These are phyloP conservation scores for Clarias gariepinus DNA, from an alignment of 2,113 vertebrate genomes.

Conservation along the genomic window DNA sequence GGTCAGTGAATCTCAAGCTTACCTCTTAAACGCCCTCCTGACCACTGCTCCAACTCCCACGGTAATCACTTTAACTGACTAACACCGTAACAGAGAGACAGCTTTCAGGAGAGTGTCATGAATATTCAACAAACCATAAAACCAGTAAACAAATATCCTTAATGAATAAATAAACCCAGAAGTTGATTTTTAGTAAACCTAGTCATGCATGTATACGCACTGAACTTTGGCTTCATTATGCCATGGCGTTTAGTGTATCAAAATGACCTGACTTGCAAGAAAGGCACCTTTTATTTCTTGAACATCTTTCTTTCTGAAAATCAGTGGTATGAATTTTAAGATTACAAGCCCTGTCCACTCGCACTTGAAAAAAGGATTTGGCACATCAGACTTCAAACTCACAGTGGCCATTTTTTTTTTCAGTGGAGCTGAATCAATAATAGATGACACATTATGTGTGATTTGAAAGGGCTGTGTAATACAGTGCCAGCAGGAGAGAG, in stretches of 20 bases:
- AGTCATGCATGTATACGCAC: no score
- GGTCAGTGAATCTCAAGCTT: conserved; percentile 77
- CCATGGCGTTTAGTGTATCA: background rate
- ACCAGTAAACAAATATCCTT: background rate
- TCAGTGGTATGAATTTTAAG: conserved; percentile 24
- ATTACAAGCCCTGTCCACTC: conserved; percentile 24
- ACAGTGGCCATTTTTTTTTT: conserved; percentile 68
- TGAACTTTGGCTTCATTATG: background rate
- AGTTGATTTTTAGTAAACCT: background rate
- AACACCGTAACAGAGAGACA: conserved; percentile 2
- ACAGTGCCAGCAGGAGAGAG: conserved; percentile 58
- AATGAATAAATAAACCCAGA: background rate
- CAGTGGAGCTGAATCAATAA: conserved; percentile 71
- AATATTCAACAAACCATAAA: conserved; percentile 13
- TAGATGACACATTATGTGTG: conserved; percentile 71
- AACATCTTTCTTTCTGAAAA: conserved; percentile 2
- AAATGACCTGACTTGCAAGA: background rate
- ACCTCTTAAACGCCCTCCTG: conserved; percentile 65
- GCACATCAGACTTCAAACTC: conserved; percentile 54
- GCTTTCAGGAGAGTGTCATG: background rate
- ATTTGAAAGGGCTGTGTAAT: conserved; percentile 65
- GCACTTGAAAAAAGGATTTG: conserved; percentile 22
- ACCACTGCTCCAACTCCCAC: background rate
- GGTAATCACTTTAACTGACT: conserved; percentile 5
- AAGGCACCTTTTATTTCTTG: background rate